A percentile compares a stretch with the other conserved stretches of the same genome.
Conservation (phyloP, 2,888 invertebrate species). For the Micoletzkya japonica region DNA sequence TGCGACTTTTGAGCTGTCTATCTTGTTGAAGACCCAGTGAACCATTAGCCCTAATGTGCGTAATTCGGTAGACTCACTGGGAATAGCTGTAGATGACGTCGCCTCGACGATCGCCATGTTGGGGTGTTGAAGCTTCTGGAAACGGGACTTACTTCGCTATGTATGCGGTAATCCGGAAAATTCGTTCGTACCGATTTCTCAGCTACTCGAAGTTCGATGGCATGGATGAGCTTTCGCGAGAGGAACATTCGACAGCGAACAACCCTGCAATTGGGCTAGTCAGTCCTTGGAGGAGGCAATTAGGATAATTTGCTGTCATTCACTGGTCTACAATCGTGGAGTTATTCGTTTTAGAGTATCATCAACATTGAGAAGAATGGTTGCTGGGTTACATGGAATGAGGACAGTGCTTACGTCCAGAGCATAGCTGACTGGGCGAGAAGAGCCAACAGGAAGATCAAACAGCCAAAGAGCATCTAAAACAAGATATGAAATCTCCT, state of each 20-base stretch:
- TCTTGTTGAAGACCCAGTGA: no score
- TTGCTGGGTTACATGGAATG: background rate
- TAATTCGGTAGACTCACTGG: background rate
- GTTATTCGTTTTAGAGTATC: background rate
- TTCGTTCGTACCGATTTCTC: constrained; percentile 41
- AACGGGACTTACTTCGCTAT: no score
- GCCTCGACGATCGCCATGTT: constrained; percentile 34
- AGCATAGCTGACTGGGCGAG: constrained; percentile 33
- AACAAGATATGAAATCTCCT: no score
- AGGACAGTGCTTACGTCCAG: constrained; percentile 20
- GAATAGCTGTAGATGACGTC: background rate
- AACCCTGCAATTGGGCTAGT: constrained; percentile 25
- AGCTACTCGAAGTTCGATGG: constrained; percentile 45
- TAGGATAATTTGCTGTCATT: constrained; percentile 38
- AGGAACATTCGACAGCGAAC: constrained; percentile 43
- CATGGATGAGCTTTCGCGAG: constrained; percentile 45
- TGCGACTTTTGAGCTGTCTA: no score
- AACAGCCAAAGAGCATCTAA: constrained; percentile 13
- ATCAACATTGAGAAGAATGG: background rate
- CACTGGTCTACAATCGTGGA: background rate
- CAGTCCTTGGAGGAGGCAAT: background rate
- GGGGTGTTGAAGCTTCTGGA: constrained; percentile 37
- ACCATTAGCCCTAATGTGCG: background rate
- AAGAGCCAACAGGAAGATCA: constrained; percentile 24
- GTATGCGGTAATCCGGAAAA: no score